These are phyloP conservation scores for Danio jaintianensis DNA, from an alignment of 2,797 vertebrate genomes.

Conservation along the genomic window DNA sequence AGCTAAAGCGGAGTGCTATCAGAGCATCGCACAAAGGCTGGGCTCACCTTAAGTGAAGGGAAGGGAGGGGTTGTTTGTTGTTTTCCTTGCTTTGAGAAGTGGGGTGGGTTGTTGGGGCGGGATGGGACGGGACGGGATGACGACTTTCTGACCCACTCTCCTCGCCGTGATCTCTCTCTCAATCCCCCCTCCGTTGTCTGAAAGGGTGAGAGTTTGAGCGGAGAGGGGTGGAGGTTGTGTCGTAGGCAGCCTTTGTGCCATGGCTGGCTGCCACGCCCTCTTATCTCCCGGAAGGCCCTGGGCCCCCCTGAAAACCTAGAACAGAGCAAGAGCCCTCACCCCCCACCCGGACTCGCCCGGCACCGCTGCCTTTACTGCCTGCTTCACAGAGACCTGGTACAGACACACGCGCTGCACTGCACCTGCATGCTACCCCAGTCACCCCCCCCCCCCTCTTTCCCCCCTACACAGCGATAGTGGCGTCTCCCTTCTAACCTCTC, in stretches of 20 bases:
- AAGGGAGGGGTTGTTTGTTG: slow-evolving; percentile 48
- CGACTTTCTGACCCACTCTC: slow-evolving; percentile 60
- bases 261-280: slow-evolving; percentile 56
- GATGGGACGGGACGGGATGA: slow-evolving; percentile 52
- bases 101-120: slow-evolving; percentile 44
- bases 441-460: not conserved
- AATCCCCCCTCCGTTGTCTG: slow-evolving; percentile 66
- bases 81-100: slow-evolving; percentile 58
- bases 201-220: slow-evolving; percentile 68
- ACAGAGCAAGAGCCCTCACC: slow-evolving; percentile 68
- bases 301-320: slow-evolving; percentile 65
- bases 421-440: slow-evolving; percentile 71
- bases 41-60: slow-evolving; percentile 59
- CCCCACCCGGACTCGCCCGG: slow-evolving; percentile 68
- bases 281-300: slow-evolving; percentile 64
- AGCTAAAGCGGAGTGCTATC: slow-evolving; percentile 61
- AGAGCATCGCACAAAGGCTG: slow-evolving; percentile 67
- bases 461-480: slow-evolving; percentile 72
- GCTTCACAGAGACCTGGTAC: slow-evolving; percentile 69
- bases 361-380: slow-evolving; percentile 71
- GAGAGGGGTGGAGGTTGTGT: slow-evolving; percentile 66
- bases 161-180: slow-evolving; percentile 67
- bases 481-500: slow-evolving; percentile 74
- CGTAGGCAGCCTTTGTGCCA: slow-evolving; percentile 60
- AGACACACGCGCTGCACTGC: slow-evolving; percentile 79